Evolutionary conservation across 2,113 vertebrate species (phyloP).

Genomic region (Bambusicola thoracicus): DNA sequence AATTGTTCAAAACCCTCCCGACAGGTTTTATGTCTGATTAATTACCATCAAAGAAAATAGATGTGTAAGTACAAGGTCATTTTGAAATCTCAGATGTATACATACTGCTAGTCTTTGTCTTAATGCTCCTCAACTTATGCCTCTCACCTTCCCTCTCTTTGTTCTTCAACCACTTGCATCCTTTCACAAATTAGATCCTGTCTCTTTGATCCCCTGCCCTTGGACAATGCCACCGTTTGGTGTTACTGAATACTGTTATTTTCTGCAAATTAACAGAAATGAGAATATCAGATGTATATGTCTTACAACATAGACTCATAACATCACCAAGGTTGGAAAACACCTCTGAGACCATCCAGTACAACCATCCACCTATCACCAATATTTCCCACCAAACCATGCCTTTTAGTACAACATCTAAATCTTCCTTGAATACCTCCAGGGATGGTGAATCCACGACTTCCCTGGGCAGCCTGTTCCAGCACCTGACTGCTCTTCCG

Average conservation of each 20-base stretch:
- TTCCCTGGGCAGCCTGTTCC: no score
- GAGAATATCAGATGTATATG: neutral
- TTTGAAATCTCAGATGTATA: neutral
- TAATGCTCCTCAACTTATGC: neutral
- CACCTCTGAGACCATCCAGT: no score
- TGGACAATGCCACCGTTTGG: neutral
- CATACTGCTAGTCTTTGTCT: neutral
- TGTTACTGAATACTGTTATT: neutral
- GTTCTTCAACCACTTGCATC: neutral
- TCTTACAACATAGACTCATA: neutral
- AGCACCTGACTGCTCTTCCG: no score
- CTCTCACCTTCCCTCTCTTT: neutral
- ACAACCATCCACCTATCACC: no score
- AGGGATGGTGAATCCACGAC: no score
- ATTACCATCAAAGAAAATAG: neutral
- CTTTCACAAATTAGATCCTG: constrained; percentile 12
- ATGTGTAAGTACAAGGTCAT: neutral
- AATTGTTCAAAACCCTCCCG: neutral
- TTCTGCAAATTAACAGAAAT: neutral
- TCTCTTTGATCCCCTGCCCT: neutral
- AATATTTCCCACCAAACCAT: no score
- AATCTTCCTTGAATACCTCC: no score
- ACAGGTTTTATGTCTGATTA: neutral
- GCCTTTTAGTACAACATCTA: no score
- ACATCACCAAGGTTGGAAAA: no score